Evolutionary conservation across 2,113 vertebrate species (phyloP).

Genomic region (Corythoichthys haematopterus): DNA sequence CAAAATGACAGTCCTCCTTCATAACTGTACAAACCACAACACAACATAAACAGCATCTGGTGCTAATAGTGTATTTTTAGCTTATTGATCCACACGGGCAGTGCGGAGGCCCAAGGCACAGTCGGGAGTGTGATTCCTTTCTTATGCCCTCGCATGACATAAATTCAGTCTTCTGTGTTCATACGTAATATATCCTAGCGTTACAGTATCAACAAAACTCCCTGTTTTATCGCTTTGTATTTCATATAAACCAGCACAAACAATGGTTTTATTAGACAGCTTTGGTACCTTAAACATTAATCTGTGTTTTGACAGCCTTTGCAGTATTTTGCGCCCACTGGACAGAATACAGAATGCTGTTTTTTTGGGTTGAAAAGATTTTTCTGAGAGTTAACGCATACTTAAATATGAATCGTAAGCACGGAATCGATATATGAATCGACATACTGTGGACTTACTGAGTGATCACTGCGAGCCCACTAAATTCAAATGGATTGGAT

Average conservation of each 20-base stretch:
- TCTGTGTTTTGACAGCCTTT: background rate
- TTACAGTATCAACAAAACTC: background rate
- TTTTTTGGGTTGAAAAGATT: too few relatives aligned
- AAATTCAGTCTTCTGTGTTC: constrained; percentile 52
- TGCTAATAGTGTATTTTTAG: constrained; percentile 61
- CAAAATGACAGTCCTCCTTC: background rate
- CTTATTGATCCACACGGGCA: constrained; percentile 57
- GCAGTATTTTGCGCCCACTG: background rate
- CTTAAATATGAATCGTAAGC: too few relatives aligned
- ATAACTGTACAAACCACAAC: background rate
- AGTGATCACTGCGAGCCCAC: too few relatives aligned
- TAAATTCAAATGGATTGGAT: too few relatives aligned
- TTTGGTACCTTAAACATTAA: background rate
- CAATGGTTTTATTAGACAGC: background rate
- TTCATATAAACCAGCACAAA: background rate
- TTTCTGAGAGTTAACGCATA: too few relatives aligned
- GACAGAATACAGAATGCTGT: background rate
- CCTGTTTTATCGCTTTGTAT: background rate
- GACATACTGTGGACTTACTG: too few relatives aligned
- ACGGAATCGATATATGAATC: too few relatives aligned
- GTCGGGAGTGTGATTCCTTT: constrained; percentile 24
- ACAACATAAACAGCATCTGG: constrained; percentile 31
- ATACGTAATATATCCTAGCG: constrained; percentile 24
- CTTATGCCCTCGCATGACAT: constrained; percentile 51
- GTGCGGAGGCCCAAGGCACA: constrained; percentile 31